Base-by-base conservation (phyloP, 1,140 invertebrate species). In the Lucilia sericata region DNA sequence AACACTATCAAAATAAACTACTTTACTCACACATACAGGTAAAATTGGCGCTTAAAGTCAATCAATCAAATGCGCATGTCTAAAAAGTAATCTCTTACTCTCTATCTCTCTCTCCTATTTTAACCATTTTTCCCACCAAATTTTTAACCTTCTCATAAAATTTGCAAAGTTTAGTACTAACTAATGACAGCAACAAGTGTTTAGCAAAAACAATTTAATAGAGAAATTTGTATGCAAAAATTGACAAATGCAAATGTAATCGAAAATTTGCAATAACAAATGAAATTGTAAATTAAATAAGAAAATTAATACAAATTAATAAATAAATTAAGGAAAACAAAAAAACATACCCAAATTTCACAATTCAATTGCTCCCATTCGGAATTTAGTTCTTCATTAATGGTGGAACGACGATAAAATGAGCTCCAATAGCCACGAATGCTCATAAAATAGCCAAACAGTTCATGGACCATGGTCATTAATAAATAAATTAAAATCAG, bases 281-380 rank as follows among this genome's bases (percentile, higher is more conserved):
- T 12, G 21, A 65, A 34, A 65, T 17, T 65, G 36, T 13, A 30
- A 82, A 34, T n/a, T 55, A 34, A 65, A 34, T 51, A 17, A 2
- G 12, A 51, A 51, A 51, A n/a, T n/a, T 7, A 2, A 10, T 4
- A 51, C 5, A 51, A 36, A 47, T 51, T 51, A 12, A 51, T 10
- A 78, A 42, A 14, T 17, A 78, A 78, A 13, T 19, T 3, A 51
- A 80, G 49, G 17, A 19, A 75, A 34, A 21, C 21, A 19, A 75
- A 14, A 80, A 80, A 49, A 21, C 84, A 51, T 47, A 85, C 84
- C 84, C 84, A 85, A 47, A 85, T 85, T n/a, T 85, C 84, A 25
- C 74, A 42, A 42, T 83, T 85, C 14, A 85, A 47, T 30, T 83
- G 76, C 7, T 83, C 47, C 82, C 84, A 85, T 82, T 85, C 84